A percentile compares a stretch with the other conserved stretches of the same genome.
Conservation (phyloP, 2,888 invertebrate genomes). For the Napeogenes sylphis region DNA sequence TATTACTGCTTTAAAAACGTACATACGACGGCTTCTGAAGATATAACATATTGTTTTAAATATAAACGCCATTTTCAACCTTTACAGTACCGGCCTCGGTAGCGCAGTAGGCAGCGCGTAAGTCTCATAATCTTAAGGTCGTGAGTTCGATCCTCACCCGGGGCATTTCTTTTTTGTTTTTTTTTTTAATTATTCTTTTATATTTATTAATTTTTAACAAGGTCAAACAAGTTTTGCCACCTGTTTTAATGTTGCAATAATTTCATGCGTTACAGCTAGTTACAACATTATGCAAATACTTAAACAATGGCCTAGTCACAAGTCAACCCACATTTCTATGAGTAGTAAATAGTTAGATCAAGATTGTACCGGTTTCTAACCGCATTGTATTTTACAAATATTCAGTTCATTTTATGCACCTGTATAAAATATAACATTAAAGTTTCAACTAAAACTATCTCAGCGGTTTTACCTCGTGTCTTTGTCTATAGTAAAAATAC, state of each 20-base stretch:
- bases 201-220: constrained; percentile 9
- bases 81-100: constrained; percentile 77
- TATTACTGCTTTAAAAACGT: neutral
- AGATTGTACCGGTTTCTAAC: constrained; percentile 3
- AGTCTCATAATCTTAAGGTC: constrained; percentile 96
- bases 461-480: neutral
- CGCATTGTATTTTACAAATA: neutral
- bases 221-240: constrained; percentile 17
- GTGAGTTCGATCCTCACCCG: constrained; percentile 97
- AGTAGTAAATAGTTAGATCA: constrained; percentile 17
- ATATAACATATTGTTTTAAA: neutral
- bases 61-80: constrained; percentile 11
- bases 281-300: constrained; percentile 28
- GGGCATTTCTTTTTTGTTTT: constrained; percentile 61
- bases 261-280: constrained; percentile 15
- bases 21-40: too few species aligned
- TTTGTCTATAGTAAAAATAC: neutral
- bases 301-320: constrained; percentile 27
- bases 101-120: constrained; percentile 94
- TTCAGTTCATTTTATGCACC: neutral
- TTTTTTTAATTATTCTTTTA: constrained; percentile 12
- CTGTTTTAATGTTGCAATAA: constrained; percentile 23
- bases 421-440: neutral
- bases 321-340: constrained; percentile 39
- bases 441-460: neutral